A percentile compares a stretch with the other conserved stretches of the same genome.
Conservation (phyloP, 2,113 vertebrate genomes). For the Theristicus caerulescens region DNA sequence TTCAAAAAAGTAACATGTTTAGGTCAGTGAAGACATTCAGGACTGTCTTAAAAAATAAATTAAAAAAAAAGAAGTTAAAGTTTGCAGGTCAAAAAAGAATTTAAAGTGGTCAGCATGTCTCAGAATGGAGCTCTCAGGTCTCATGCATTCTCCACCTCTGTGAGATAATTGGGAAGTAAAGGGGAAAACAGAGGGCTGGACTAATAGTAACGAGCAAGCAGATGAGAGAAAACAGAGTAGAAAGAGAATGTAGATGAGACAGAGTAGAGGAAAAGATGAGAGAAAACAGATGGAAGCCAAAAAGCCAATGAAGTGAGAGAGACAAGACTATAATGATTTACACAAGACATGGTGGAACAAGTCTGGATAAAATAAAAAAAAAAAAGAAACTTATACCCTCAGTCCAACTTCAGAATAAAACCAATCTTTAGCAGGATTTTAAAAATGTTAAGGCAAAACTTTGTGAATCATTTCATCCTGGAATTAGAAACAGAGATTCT, state of each 20-base stretch:
- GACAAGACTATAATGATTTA: slow-evolving; percentile 48
- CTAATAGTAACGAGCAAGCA: slow-evolving; percentile 3
- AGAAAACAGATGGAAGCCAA: slow-evolving; percentile 62
- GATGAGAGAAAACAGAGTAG: slow-evolving; percentile 60
- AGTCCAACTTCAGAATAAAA: neutral
- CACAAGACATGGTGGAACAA: neutral
- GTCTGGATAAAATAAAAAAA: slow-evolving; percentile 19
- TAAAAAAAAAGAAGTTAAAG: neutral
- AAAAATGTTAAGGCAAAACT: neutral
- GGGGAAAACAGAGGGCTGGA: neutral
- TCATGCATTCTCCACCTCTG: neutral
- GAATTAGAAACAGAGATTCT: slow-evolving; percentile 11
- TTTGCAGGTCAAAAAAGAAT: neutral
- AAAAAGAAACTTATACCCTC: neutral
- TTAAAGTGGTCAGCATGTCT: neutral
- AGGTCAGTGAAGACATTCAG: neutral
- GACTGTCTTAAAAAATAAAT: neutral
- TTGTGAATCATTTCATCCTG: slow-evolving; percentile 13
- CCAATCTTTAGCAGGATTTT: neutral
- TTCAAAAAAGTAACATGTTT: neutral
- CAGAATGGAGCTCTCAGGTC: neutral
- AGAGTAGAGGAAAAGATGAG: slow-evolving; percentile 43
- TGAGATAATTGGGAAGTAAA: slow-evolving; percentile 9
- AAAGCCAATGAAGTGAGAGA: slow-evolving; percentile 62
- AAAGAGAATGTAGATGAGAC: slow-evolving; percentile 42